phyloP scores from a whole-genome alignment of 2,113 vertebrate species.

The Salminus brasiliensis region DNA sequence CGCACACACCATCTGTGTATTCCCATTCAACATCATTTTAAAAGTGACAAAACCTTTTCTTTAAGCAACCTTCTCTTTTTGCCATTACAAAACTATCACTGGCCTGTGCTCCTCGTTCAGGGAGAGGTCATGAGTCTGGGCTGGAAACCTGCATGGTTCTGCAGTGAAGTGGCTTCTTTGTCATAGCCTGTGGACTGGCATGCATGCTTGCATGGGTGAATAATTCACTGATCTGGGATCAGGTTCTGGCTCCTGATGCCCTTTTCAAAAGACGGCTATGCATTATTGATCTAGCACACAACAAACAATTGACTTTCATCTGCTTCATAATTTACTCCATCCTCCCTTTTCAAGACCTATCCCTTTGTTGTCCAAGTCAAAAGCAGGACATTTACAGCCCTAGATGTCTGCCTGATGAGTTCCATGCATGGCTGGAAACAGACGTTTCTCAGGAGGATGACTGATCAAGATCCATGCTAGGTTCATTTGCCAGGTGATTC shows the following conservation, averaged over 20 bases:
- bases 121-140: not conserved
- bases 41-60: slow-evolving; percentile 1
- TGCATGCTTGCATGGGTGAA: slow-evolving; percentile 44
- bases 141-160: not conserved
- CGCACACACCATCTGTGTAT: too few species aligned
- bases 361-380: slow-evolving; percentile 29
- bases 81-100: not conserved
- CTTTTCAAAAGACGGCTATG: slow-evolving; percentile 53
- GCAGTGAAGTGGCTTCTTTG: slow-evolving; percentile 17
- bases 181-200: slow-evolving; percentile 29
- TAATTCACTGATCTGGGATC: slow-evolving; percentile 60
- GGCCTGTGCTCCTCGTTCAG: not conserved
- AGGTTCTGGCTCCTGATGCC: slow-evolving; percentile 53
- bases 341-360: slow-evolving; percentile 37
- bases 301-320: slow-evolving; percentile 50
- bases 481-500: slow-evolving; percentile 21
- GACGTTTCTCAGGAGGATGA: slow-evolving; percentile 9
- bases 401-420: not conserved
- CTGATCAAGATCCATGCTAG: slow-evolving; percentile 2
- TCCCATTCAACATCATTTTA: not conserved
- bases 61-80: not conserved
- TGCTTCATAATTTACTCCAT: slow-evolving; percentile 53
- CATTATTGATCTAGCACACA: slow-evolving; percentile 55
- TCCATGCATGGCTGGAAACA: slow-evolving; percentile 23
- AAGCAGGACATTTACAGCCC: not conserved